Evolutionary conservation across 1,140 invertebrate genomes (phyloP).

Genomic region (Aleiodes sp.): DNA sequence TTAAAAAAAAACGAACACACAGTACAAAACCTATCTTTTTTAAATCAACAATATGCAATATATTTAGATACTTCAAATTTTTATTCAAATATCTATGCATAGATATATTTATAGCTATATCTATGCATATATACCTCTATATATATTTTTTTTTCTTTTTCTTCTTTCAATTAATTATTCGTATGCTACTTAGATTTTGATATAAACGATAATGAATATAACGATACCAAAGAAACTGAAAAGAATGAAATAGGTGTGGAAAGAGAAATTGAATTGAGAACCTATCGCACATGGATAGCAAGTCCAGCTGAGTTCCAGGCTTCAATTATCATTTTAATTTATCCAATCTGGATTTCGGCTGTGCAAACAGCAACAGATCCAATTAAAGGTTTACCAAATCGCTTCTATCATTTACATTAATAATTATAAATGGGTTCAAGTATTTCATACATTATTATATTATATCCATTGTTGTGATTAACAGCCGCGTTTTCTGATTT

Average conservation of each 20-base stretch:
- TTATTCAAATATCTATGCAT: too few relatives aligned
- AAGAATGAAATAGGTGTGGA: slow-evolving; percentile 54
- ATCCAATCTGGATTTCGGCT: too few relatives aligned
- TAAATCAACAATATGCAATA: slow-evolving; percentile 53
- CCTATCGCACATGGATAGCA: too few relatives aligned
- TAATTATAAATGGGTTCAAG: neutral
- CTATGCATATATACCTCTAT: slow-evolving; percentile 40
- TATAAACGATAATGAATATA: slow-evolving; percentile 29
- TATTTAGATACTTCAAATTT: too few relatives aligned
- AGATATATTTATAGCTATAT: slow-evolving; percentile 48
- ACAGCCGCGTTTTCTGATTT: slow-evolving; percentile 24
- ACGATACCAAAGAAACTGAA: slow-evolving; percentile 19
- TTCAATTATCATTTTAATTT: too few relatives aligned
- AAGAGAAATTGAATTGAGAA: neutral
- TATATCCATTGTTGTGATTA: slow-evolving; percentile 2
- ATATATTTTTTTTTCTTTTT: slow-evolving; percentile 47
- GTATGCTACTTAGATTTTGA: slow-evolving; percentile 63
- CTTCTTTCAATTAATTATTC: slow-evolving; percentile 34
- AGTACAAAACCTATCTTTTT: slow-evolving; percentile 59
- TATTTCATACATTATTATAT: neutral
- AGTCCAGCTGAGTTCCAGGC: too few relatives aligned
- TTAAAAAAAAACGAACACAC: slow-evolving; percentile 50
- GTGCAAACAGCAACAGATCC: too few relatives aligned
- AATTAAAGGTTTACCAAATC: too few relatives aligned
- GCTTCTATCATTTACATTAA: slow-evolving; percentile 2